A percentile compares a stretch with the other conserved stretches of the same genome.
Conservation (phyloP, 2,888 invertebrate genomes). For the Yponomeuta cagnagella region DNA sequence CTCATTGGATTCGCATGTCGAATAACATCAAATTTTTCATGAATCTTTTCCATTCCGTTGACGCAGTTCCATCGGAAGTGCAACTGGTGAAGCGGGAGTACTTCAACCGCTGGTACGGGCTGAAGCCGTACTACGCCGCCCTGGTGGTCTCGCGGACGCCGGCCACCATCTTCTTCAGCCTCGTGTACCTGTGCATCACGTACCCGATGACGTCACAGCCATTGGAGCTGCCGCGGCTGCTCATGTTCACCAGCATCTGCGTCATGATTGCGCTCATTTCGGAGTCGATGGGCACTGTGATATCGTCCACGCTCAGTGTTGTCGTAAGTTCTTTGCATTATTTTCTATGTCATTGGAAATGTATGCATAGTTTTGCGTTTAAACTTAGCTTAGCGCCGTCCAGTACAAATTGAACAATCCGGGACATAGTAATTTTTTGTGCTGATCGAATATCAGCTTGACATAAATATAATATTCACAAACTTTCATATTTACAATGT, state of each 20-base stretch:
- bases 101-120: conserved; percentile 89
- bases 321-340: conserved; percentile 76
- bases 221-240: conserved; percentile 78
- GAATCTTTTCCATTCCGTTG: conserved; percentile 31
- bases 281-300: conserved; percentile 85
- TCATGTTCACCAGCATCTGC: conserved; percentile 82
- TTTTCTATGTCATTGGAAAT: too few species aligned
- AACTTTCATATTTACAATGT: background rate
- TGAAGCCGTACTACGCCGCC: conserved; percentile 87
- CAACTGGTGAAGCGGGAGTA: conserved; percentile 86
- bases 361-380: too few species aligned
- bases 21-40: too few species aligned
- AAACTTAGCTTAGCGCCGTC: too few species aligned
- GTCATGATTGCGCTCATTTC: conserved; percentile 84
- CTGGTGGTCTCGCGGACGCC: conserved; percentile 83
- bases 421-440: background rate
- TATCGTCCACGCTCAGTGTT: conserved; percentile 84
- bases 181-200: conserved; percentile 81
- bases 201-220: conserved; percentile 87
- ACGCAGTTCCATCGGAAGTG: conserved; percentile 85
- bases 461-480: conserved; percentile 16
- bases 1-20: too few species aligned
- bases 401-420: background rate
- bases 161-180: conserved; percentile 79
- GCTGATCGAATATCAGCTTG: too few species aligned